Conservation (phyloP, 2,797 vertebrate genomes). For the Intellagama lesueurii region DNA sequence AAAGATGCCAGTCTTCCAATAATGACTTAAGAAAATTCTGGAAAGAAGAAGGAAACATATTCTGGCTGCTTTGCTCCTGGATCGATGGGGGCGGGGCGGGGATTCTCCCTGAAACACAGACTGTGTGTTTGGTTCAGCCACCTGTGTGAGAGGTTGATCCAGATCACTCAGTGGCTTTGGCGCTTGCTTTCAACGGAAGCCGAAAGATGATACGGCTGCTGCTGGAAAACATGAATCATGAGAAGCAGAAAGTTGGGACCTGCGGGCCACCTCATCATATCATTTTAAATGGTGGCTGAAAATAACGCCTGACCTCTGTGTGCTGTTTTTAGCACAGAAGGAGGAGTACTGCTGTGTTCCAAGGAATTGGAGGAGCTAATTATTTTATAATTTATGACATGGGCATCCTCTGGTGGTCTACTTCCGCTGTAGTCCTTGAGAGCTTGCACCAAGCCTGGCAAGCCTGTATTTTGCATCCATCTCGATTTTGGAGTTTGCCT, state of each 20-base stretch:
- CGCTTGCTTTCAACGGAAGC: not conserved
- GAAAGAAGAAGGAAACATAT: too few relatives aligned
- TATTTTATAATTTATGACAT: not conserved
- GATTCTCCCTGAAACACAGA: rapidly evolving
- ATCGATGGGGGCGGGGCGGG: too few relatives aligned
- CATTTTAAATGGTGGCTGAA: constrained; percentile 22
- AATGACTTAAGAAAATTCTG: too few relatives aligned
- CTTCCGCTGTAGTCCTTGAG: too few relatives aligned
- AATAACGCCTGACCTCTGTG: not conserved
- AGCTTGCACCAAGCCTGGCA: not conserved
- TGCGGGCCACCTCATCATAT: not conserved
- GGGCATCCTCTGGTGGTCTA: too few relatives aligned
- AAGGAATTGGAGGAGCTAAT: not conserved
- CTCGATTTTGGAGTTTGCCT: too few relatives aligned
- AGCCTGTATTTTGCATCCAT: too few relatives aligned
- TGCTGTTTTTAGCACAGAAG: not conserved
- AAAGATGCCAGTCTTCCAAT: too few relatives aligned
- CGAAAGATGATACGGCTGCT: not conserved
- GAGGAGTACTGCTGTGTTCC: not conserved
- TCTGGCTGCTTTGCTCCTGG: too few relatives aligned
- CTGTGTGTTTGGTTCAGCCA: not conserved
- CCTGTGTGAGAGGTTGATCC: not conserved
- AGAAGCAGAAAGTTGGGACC: rapidly evolving
- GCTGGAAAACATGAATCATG: not conserved
- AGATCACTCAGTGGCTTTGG: not conserved